These are phyloP conservation scores for Rhea americana DNA, from an alignment of 2,113 vertebrate genomes.

Conservation along the genomic window DNA sequence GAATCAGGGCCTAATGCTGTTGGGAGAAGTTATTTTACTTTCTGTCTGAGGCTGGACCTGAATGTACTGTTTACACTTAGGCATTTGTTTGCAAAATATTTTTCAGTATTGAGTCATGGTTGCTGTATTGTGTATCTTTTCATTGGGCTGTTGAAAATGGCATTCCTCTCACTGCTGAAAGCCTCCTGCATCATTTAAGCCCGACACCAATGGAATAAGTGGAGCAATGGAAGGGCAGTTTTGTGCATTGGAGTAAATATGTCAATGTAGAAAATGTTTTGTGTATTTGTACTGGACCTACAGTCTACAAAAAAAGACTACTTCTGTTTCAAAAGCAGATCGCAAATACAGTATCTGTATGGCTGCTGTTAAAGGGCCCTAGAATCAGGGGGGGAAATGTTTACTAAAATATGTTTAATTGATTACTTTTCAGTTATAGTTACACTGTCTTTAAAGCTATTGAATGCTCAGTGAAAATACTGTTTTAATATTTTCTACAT, in stretches of 20 bases:
- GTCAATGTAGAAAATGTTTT: neutral
- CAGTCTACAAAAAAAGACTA: conserved; percentile 12
- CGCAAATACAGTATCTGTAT: neutral
- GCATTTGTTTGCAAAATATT: conserved; percentile 36
- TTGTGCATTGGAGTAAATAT: conserved; percentile 29
- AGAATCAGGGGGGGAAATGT: neutral
- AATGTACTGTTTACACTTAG: conserved; percentile 12
- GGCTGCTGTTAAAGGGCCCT: neutral
- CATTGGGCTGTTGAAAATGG: conserved; percentile 22
- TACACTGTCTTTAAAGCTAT: neutral
- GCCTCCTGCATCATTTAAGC: conserved; percentile 45
- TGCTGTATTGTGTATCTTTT: conserved; percentile 23
- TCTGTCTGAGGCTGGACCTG: neutral
- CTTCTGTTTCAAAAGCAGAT: neutral
- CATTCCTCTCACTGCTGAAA: conserved; percentile 43
- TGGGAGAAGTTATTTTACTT: neutral
- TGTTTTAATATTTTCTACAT: neutral
- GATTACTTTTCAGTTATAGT: neutral
- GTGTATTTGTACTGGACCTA: neutral
- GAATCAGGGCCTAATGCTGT: neutral
- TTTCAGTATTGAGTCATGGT: conserved; percentile 36
- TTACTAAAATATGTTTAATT: neutral
- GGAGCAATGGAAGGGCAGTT: neutral
- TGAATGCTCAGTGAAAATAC: neutral
- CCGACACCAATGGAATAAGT: conserved; percentile 55